These are phyloP conservation scores for Berghia stephanieae DNA, from an alignment of 1,140 invertebrate genomes.

Conservation along the genomic window DNA sequence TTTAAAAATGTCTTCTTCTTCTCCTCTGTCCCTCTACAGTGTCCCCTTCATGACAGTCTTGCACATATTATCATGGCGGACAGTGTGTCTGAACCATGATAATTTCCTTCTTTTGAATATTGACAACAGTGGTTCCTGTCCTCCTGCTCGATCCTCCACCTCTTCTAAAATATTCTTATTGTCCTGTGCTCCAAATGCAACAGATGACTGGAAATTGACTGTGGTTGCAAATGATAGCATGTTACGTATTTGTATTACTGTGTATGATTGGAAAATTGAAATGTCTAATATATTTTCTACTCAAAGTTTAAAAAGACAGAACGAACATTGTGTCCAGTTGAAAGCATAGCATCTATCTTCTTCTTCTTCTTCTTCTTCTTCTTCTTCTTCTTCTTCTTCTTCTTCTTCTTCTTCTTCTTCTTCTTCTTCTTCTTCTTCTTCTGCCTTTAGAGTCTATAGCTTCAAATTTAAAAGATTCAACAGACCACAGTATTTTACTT, in stretches of 20 bases:
- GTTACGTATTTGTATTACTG: not conserved
- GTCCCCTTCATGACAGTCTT: too few species aligned
- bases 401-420: not conserved
- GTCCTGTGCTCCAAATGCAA: not conserved
- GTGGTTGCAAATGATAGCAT: too few species aligned
- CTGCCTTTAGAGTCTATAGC: not conserved
- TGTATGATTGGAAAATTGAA: not conserved
- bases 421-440: not conserved
- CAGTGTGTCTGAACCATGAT: too few species aligned
- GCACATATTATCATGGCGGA: too few species aligned
- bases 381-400: not conserved
- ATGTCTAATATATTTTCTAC: not conserved
- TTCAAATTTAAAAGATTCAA: too few species aligned
- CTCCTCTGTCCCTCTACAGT: too few species aligned
- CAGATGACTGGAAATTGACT: not conserved
- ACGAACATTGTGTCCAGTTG: too few species aligned
- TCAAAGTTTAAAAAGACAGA: conserved; percentile 3
- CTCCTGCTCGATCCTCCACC: too few species aligned
- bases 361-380: not conserved
- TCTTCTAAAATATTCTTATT: not conserved
- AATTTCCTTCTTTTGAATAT: too few species aligned
- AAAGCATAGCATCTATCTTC: not conserved
- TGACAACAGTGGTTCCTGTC: too few species aligned
- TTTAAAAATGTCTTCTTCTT: too few species aligned
- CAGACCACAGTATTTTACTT: not conserved